Conservation (phyloP, 2,113 vertebrate genomes). For the Aphelocoma coerulescens region DNA sequence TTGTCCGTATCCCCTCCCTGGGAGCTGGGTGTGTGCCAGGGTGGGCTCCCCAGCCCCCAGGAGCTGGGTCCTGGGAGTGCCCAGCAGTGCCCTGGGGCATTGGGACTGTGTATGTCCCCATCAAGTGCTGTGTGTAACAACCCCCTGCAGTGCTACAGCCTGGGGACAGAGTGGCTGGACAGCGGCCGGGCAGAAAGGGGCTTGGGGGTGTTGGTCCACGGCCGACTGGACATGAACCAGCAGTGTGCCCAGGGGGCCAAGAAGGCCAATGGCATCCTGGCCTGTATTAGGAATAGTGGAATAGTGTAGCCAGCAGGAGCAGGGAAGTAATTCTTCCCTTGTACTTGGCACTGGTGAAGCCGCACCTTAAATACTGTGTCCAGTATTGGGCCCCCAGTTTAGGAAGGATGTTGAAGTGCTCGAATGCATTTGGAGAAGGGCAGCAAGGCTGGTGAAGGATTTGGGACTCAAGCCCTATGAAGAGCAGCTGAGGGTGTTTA, state of each 20-base stretch:
- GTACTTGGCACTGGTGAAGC: not conserved
- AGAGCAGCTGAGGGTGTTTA: not conserved
- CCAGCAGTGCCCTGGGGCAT: accelerated
- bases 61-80: accelerated
- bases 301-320: not conserved
- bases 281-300: not conserved
- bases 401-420: not conserved
- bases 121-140: accelerated
- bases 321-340: not conserved
- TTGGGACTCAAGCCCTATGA: not conserved
- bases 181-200: not conserved
- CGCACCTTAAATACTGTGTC: not conserved
- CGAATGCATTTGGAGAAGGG: accelerated
- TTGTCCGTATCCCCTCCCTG: accelerated
- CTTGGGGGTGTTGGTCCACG: not conserved
- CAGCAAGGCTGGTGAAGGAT: not conserved
- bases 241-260: not conserved
- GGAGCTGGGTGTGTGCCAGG: accelerated
- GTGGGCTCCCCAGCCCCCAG: accelerated
- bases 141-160: not conserved
- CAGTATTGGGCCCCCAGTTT: not conserved
- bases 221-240: not conserved
- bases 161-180: not conserved
- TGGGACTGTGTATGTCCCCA: accelerated
- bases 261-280: not conserved